phyloP scores from a whole-genome alignment of 1,140 invertebrate genomes.

The Anastatus disparis region DNA sequence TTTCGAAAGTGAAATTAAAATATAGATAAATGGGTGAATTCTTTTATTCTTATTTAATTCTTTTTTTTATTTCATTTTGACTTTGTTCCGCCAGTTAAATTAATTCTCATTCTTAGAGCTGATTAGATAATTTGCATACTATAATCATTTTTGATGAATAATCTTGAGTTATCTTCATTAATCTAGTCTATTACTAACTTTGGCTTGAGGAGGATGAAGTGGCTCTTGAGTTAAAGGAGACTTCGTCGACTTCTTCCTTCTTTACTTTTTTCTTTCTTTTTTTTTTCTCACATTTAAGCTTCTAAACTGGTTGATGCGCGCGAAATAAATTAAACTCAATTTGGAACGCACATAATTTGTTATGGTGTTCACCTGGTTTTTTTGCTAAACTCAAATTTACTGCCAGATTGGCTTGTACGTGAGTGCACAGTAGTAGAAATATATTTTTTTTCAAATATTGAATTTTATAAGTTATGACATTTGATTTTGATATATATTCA shows the following conservation, averaged over 20 bases:
- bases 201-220: neutral
- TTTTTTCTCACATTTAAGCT: neutral
- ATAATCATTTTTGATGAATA: constrained; percentile 40
- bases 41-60: neutral
- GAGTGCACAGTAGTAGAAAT: too few relatives aligned
- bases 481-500: too few relatives aligned
- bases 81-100: constrained; percentile 26
- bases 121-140: constrained; percentile 43
- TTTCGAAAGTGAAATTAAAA: constrained; percentile 37
- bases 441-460: too few relatives aligned
- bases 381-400: constrained; percentile 10
- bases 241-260: too few relatives aligned
- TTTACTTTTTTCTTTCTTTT: neutral
- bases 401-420: neutral
- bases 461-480: too few relatives aligned
- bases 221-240: neutral
- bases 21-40: constrained; percentile 32
- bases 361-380: too few relatives aligned
- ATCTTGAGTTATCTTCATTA: constrained; percentile 28
- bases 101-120: constrained; percentile 11
- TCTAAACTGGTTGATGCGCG: neutral
- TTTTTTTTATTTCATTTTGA: neutral
- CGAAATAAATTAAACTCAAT: neutral
- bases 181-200: neutral
- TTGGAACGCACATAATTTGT: neutral